Base-by-base conservation (phyloP, 2,888 invertebrate genomes). In the Trichopria drosophilae region DNA sequence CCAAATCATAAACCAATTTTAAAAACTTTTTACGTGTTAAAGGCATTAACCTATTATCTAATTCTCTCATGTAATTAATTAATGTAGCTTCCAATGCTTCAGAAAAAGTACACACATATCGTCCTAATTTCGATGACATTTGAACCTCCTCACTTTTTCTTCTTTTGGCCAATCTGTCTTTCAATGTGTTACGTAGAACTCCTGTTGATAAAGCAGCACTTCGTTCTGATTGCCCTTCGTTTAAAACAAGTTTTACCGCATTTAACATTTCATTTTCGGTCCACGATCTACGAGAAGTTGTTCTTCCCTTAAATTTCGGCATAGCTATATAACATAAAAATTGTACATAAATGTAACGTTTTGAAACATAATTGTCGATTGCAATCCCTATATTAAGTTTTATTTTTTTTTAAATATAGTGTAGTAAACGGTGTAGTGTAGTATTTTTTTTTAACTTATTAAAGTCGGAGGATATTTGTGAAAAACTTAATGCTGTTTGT, bases 1-100 rank as follows among this genome's bases (percentile, higher is more conserved):
- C 48, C 12, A 48, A 28, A 20, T 48, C 32, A 19, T 20, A 48
- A 34, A 24, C 32, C 37, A 42, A 35, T 23, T 35, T 42, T 10
- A 40, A 13, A 32, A 47, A 40, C 15, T 47, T 34, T 10, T 26
- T 12, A 10, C 29, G 23, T n/a, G 7, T 40, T 6, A 47, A 12
- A 4, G 40, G 47, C 35, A 45, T 36, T 9, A 19, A 16, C 18
- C 22, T 20, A n/a, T 18, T 29, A n/a, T 39, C 32, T 12, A 40
- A 41, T 31, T 40, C 32, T 23, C 19, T 40, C n/a, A 47, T 28
- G 10, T 47, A 24, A 3, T 26, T 1, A 6, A 6, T 12, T 12
- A 41, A 32, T 20, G 12, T 23, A 16, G 15, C 10, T 32, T 43
- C 32, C 9, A 24, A n/a, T 32, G 23, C 34, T 4, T 31, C 10